Evolutionary conservation across 2,797 vertebrate species (phyloP).

Genomic region (Paedocypris micromegethes): DNA sequence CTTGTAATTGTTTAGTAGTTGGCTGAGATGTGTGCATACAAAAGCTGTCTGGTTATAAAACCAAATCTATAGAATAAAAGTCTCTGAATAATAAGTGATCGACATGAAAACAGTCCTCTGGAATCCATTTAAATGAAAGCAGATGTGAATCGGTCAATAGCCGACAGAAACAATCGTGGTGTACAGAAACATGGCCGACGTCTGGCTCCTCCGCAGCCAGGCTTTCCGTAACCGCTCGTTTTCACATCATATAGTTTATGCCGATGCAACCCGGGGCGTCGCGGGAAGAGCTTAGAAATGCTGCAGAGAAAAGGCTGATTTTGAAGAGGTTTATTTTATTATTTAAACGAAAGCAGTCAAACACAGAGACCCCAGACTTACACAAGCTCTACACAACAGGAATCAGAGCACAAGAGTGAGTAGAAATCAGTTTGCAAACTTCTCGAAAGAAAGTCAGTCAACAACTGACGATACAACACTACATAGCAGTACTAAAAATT

Average conservation of each 20-base stretch:
- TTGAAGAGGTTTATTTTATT: constrained; percentile 26
- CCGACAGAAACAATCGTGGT: background rate
- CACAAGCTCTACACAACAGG: constrained; percentile 42
- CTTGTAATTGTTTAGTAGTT: no score
- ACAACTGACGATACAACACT: constrained; percentile 30
- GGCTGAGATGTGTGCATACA: no score
- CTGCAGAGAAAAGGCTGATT: background rate
- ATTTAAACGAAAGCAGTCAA: constrained; percentile 46
- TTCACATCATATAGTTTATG: background rate
- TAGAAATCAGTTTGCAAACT: constrained; percentile 27
- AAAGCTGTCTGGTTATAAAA: background rate
- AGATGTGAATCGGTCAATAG: constrained; percentile 6
- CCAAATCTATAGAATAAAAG: constrained; percentile 7
- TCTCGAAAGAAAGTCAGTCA: constrained; percentile 24
- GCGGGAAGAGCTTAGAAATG: background rate
- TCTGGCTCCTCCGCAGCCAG: background rate
- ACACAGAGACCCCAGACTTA: constrained; percentile 45
- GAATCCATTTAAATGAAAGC: constrained; percentile 20
- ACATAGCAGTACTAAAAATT: constrained; percentile 30
- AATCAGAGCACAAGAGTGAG: constrained; percentile 15
- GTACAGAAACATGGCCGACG: background rate
- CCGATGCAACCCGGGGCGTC: no score
- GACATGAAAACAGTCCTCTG: constrained; percentile 1
- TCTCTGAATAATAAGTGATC: constrained; percentile 1
- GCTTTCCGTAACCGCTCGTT: background rate